Base-by-base conservation (phyloP, 2,113 vertebrate species). In the Meleagris gallopavo region DNA sequence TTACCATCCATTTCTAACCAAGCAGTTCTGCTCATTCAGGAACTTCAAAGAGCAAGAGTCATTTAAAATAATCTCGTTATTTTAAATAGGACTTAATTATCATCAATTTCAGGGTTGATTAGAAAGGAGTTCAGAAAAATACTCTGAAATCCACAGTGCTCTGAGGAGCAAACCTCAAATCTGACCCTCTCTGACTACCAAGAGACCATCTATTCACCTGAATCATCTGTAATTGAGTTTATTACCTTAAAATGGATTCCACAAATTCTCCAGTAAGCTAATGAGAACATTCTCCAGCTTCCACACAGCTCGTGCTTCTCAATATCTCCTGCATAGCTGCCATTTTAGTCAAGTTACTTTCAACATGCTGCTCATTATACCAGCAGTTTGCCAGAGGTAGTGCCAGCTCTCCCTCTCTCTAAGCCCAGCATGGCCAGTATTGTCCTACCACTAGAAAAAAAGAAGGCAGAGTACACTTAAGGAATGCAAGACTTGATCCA, bases 31-130 rank as follows among this genome's bases (percentile, higher is more conserved):
- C 17, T 93, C 29, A 61, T 76, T 79, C 40, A 43, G 54, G 6
- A 90, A 79, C 64, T 86, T 60, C 64, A 88, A 70, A 11, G 17
- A 92, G n/a, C 24, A 46, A 12, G 55, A 78, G 34, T 50, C 66
- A 36, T 55, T 86, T 54, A 41, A 92, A 83, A 57, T 76, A 93
- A 73, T 78, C 67, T 57, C 20, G 43, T 50, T 64, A 74, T 81
- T 86, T 46, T 52, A 52, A 20, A 71, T 52, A 52, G 19, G 69
- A 52, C 25, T 71, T 89, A 71, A 81, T 77, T 75, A 72, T n/a
- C 7, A 58, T 46, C 25, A 19, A 11, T 72, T n/a, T 75, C 67
- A 84, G 30, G 55, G 17, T 57, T 54, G 7, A 5, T 48, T 86
- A 75, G 45, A 94, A 69, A 25, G 36, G 18, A 86, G 77, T 65